Evolutionary conservation across 1,140 invertebrate genomes (phyloP).

Genomic region (Penaeus japonicus): DNA sequence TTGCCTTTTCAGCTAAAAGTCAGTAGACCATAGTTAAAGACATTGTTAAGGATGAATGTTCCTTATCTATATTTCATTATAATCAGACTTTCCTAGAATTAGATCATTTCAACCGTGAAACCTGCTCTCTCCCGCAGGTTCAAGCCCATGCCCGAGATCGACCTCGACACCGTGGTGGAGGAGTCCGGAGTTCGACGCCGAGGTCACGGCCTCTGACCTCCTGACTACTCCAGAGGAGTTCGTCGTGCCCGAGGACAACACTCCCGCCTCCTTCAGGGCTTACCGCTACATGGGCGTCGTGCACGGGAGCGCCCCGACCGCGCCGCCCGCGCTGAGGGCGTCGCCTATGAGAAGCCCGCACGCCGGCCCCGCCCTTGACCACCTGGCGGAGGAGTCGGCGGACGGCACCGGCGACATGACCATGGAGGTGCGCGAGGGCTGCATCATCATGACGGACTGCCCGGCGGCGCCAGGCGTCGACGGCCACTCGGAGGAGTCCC

Average conservation of each 20-base stretch:
- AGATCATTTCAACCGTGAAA: constrained; percentile 55
- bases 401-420: background rate
- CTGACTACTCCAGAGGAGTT: constrained; percentile 48
- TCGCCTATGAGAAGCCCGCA: background rate
- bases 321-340: background rate
- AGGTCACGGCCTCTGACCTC: constrained; percentile 64
- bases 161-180: constrained; percentile 82
- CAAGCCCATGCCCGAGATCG: constrained; percentile 69
- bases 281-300: constrained; percentile 60
- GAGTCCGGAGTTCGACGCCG: constrained; percentile 73
- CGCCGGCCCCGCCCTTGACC: background rate
- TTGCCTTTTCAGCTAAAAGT: no score
- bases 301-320: background rate
- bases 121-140: constrained; percentile 70
- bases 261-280: constrained; percentile 64
- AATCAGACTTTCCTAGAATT: no score
- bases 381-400: constrained; percentile 17
- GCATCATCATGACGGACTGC: no score
- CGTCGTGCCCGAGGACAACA: constrained; percentile 24
- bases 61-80: no score
- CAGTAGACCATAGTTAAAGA: no score
- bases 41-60: no score
- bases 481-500: background rate
- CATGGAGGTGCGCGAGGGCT: no score
- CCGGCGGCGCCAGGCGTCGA: no score